Evolutionary conservation across 2,797 vertebrate genomes (phyloP).

Genomic region (Cygnus olor): DNA sequence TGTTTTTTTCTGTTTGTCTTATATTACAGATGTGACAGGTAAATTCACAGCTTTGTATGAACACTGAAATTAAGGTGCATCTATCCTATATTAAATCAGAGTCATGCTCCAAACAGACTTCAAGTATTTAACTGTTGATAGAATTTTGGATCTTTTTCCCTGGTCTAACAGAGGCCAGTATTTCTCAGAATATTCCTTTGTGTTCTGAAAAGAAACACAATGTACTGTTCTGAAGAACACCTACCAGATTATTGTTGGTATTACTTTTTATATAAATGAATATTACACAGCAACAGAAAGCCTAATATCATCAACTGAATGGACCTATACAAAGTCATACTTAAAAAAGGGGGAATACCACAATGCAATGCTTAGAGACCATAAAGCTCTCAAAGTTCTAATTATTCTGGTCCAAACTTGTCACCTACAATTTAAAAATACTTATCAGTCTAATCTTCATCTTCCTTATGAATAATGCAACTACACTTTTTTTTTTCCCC

Average conservation of each 20-base stretch:
- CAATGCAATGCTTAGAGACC: neutral
- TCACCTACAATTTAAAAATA: neutral
- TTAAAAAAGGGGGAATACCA: neutral
- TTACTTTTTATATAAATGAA: neutral
- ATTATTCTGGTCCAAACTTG: neutral
- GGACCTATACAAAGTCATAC: neutral
- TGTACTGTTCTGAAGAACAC: neutral
- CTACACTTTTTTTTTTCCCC: rapidly evolving
- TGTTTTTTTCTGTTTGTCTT: neutral
- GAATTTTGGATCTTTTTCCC: neutral
- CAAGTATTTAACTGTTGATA: neutral
- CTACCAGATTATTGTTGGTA: neutral
- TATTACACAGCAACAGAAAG: neutral
- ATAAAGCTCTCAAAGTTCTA: neutral
- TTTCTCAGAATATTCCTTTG: neutral
- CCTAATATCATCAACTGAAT: neutral
- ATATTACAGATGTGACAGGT: neutral
- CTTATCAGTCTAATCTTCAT: neutral
- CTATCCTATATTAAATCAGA: neutral
- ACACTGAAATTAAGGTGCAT: neutral
- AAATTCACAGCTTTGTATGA: neutral
- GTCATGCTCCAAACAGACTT: neutral
- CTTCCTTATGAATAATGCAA: neutral
- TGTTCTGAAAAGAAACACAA: neutral
- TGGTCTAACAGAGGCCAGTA: neutral